phyloP scores from a whole-genome alignment of 2,113 vertebrate species.

The Ophthalmolycus amberensis region DNA sequence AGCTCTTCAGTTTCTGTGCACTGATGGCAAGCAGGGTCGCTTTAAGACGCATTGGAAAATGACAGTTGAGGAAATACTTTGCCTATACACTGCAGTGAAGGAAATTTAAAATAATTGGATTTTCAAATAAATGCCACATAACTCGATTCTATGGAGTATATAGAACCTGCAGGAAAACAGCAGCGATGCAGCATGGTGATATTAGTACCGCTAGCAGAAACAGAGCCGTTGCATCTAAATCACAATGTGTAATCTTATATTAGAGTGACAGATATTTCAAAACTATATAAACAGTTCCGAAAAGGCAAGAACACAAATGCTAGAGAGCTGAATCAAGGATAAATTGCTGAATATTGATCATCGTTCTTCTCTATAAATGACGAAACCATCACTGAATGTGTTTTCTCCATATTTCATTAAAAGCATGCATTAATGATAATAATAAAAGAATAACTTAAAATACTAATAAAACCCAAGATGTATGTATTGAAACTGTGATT shows the following conservation, averaged over 20 bases:
- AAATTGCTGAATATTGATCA: slow-evolving; percentile 3
- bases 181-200: slow-evolving; percentile 41
- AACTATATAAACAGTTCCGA: slow-evolving; percentile 1
- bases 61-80: slow-evolving; percentile 62
- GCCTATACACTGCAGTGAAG: slow-evolving; percentile 40
- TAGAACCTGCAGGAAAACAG: slow-evolving; percentile 46
- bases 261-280: background rate
- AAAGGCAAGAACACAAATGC: background rate
- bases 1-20: slow-evolving; percentile 35
- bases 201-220: slow-evolving; percentile 19
- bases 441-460: background rate
- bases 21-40: slow-evolving; percentile 26
- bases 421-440: background rate
- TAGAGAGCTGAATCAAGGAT: background rate
- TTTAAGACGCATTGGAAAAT: slow-evolving; percentile 57
- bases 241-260: slow-evolving; percentile 14
- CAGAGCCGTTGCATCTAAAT: slow-evolving; percentile 33
- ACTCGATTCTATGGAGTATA: slow-evolving; percentile 55
- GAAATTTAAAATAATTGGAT: slow-evolving; percentile 70
- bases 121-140: slow-evolving; percentile 77
- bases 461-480: background rate
- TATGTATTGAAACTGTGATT: background rate
- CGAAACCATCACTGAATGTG: background rate
- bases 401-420: slow-evolving; percentile 15
- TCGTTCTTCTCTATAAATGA: slow-evolving; percentile 9